Percentiles rank a stretch among this genome's conserved stretches.
Conservation (phyloP, 2,797 vertebrate species). For the Ceyx erithaca region DNA sequence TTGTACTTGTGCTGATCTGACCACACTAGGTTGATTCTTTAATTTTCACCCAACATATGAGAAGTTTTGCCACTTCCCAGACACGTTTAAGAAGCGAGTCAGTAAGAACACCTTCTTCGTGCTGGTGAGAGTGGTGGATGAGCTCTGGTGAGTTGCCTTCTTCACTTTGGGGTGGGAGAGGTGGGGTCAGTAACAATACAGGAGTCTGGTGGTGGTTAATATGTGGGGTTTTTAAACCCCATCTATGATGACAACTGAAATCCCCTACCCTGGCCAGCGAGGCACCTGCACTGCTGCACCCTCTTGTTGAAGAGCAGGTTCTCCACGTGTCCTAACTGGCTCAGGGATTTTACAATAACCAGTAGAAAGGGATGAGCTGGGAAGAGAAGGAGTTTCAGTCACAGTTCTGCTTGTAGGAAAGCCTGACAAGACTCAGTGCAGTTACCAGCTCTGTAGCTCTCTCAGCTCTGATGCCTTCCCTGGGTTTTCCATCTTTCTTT, state of each 20-base stretch:
- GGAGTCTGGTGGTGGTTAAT: not conserved
- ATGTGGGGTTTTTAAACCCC: not conserved
- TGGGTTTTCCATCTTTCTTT: not conserved
- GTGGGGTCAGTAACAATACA: not conserved
- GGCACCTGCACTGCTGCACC: not conserved
- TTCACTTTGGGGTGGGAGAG: accelerated
- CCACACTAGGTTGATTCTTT: constrained; percentile 75
- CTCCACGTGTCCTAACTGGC: not conserved
- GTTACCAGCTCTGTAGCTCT: not conserved
- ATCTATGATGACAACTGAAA: not conserved
- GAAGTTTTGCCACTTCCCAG: constrained; percentile 94
- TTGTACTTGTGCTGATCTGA: not conserved
- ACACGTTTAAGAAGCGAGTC: constrained; percentile 96
- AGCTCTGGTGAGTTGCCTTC: constrained; percentile 91
- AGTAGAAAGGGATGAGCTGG: not conserved
- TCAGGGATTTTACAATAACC: not conserved
- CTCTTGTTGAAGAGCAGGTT: not conserved
- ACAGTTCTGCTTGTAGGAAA: not conserved
- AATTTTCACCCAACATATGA: constrained; percentile 89
- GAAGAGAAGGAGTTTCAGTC: not conserved
- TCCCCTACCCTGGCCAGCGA: accelerated
- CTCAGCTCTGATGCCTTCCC: not conserved
- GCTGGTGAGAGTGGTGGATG: constrained; percentile 95
- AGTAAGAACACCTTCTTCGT: constrained; percentile 99
- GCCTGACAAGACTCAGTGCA: accelerated